Percentiles rank a stretch among this genome's conserved stretches.
phyloP scores from a whole-genome alignment of 2,113 vertebrate genomes.

The Rousettus leschenaultii region DNA sequence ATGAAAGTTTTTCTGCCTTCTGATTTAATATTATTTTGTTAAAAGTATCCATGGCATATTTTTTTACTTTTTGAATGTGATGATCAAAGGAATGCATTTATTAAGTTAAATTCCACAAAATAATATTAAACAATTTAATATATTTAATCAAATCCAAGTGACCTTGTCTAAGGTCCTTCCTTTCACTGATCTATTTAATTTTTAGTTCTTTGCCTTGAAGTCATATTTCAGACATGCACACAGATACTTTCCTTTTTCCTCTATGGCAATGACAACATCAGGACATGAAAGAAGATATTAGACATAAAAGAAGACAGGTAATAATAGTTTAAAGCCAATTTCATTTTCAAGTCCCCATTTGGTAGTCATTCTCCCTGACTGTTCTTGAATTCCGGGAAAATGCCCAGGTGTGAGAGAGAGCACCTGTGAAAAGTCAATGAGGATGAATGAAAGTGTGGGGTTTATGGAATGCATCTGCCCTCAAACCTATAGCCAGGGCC shows the following conservation, averaged over 20 bases:
- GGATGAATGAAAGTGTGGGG: fast-evolving
- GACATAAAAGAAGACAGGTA: constrained; percentile 8
- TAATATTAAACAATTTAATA: constrained; percentile 15
- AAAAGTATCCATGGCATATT: neutral
- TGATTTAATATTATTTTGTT: constrained; percentile 40
- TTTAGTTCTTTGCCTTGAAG: constrained; percentile 51
- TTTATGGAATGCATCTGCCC: neutral
- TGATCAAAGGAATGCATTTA: constrained; percentile 53
- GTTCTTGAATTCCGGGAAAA: neutral
- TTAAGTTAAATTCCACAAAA: constrained; percentile 59
- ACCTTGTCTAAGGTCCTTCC: constrained; percentile 47
- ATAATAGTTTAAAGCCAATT: constrained; percentile 44
- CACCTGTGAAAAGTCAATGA: neutral
- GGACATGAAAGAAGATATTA: constrained; percentile 32
- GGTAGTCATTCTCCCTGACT: constrained; percentile 34
- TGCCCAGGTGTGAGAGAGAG: neutral
- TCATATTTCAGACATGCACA: constrained; percentile 23
- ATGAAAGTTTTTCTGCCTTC: constrained; percentile 29
- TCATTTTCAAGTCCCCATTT: constrained; percentile 38
- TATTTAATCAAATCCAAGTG: constrained; percentile 54
- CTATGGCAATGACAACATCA: constrained; percentile 34
- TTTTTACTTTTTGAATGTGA: constrained; percentile 36
- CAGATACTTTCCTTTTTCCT: neutral
- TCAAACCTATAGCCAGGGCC: neutral
- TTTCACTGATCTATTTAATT: constrained; percentile 51